phyloP scores from a whole-genome alignment of 2,888 invertebrate genomes.

The Eucera pruinosa region DNA sequence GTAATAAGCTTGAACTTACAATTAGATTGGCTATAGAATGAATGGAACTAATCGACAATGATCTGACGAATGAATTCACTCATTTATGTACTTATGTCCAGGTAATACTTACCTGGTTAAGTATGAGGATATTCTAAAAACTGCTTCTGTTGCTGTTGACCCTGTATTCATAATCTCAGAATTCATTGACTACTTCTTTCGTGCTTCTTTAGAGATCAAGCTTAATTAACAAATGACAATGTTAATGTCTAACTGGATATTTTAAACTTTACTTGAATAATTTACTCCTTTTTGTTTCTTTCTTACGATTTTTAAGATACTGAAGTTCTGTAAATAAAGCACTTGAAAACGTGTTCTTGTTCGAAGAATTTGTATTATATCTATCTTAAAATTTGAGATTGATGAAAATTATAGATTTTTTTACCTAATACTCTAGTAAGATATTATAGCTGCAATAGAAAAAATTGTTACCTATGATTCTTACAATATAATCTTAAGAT shows the following conservation, averaged over 20 bases:
- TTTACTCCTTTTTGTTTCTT: not conserved
- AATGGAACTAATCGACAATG: slow-evolving; percentile 50
- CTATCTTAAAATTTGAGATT: not conserved
- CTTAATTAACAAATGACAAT: not conserved
- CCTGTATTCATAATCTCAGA: not conserved
- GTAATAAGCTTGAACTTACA: slow-evolving; percentile 52
- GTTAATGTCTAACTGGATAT: not conserved
- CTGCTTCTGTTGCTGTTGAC: not conserved
- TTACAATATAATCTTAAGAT: too few species aligned
- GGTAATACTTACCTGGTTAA: slow-evolving; percentile 1
- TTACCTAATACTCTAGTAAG: too few species aligned
- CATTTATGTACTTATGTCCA: slow-evolving; percentile 23
- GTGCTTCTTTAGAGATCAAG: not conserved
- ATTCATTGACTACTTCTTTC: not conserved
- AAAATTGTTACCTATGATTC: too few species aligned
- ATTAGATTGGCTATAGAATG: slow-evolving; percentile 16
- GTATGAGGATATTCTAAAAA: slow-evolving; percentile 8
- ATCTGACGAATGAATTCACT: slow-evolving; percentile 54
- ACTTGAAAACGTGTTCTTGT: not conserved
- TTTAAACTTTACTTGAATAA: not conserved
- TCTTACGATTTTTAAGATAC: not conserved
- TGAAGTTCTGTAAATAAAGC: not conserved
- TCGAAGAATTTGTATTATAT: not conserved
- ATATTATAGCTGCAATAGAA: too few species aligned
- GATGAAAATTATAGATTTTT: too few species aligned